A percentile compares a stretch with the other conserved stretches of the same genome.
These are phyloP conservation scores for Ambastaia sidthimunki DNA, from an alignment of 2,797 vertebrate species.

Conservation along the genomic window DNA sequence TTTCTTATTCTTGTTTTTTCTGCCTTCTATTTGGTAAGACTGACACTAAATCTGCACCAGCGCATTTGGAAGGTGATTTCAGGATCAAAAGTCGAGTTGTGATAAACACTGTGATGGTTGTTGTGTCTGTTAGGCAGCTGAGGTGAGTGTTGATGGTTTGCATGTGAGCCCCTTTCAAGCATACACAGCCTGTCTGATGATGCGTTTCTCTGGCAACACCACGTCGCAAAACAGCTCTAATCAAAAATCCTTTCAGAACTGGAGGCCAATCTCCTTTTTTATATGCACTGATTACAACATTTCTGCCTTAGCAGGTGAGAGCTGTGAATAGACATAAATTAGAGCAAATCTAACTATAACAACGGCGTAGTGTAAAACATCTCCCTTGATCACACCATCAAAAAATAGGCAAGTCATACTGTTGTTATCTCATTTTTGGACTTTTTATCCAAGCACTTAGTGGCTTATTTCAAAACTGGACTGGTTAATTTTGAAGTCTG, in stretches of 20 bases:
- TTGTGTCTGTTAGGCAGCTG: conserved; percentile 26
- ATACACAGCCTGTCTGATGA: conserved; percentile 27
- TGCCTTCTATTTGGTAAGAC: too few relatives aligned
- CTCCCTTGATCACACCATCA: conserved; percentile 11
- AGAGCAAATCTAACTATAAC: conserved; percentile 24
- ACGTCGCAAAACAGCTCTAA: conserved; percentile 35
- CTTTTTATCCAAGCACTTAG: conserved; percentile 7
- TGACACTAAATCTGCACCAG: not conserved
- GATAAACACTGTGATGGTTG: not conserved
- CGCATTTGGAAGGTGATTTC: not conserved
- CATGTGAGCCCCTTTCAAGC: conserved; percentile 20
- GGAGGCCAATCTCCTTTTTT: conserved; percentile 42
- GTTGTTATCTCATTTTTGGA: not conserved
- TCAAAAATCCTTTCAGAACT: conserved; percentile 49
- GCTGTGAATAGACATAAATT: conserved; percentile 44
- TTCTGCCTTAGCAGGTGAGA: conserved; percentile 38
- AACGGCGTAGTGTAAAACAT: conserved; percentile 10
- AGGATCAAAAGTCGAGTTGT: not conserved
- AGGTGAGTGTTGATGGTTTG: conserved; percentile 22
- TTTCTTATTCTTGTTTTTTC: too few relatives aligned
- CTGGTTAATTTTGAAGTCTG: not conserved
- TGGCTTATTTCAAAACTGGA: not conserved
- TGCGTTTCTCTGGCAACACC: conserved; percentile 46
- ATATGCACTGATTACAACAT: conserved; percentile 45
- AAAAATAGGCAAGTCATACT: not conserved